These are phyloP conservation scores for Drosophila limbata DNA, from an alignment of 2,888 invertebrate species.

Conservation along the genomic window DNA sequence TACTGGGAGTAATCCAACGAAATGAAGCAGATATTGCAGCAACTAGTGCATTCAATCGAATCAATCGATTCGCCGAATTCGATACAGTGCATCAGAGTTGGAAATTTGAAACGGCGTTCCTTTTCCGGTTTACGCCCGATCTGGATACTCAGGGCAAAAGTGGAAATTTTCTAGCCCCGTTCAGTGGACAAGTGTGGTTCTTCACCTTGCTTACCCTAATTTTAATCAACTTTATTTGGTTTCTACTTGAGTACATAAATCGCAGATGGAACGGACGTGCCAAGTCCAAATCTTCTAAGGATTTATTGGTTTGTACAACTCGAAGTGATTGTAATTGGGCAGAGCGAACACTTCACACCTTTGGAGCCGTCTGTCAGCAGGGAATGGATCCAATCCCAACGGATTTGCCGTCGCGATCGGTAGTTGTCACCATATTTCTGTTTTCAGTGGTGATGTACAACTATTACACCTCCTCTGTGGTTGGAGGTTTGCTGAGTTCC, in stretches of 20 bases:
- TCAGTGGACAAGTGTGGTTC: constrained; percentile 79
- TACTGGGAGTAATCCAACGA: constrained; percentile 80
- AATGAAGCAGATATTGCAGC: constrained; percentile 84
- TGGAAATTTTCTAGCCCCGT: constrained; percentile 83
- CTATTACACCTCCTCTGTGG: constrained; percentile 84
- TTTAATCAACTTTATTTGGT: constrained; percentile 73
- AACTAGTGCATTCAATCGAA: constrained; percentile 81
- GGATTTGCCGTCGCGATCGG: constrained; percentile 70
- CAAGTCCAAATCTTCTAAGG: background rate
- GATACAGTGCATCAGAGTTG: constrained; percentile 84
- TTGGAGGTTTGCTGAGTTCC: constrained; percentile 83
- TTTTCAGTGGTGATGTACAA: constrained; percentile 83
- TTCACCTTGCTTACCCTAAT: constrained; percentile 56
- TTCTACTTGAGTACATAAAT: constrained; percentile 62
- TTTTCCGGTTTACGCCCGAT: constrained; percentile 83
- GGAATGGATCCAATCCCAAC: constrained; percentile 79
- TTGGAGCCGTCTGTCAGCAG: constrained; percentile 83
- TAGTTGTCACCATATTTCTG: constrained; percentile 75
- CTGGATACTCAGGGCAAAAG: constrained; percentile 71
- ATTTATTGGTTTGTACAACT: background rate
- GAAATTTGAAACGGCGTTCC: constrained; percentile 82
- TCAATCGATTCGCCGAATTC: constrained; percentile 82
- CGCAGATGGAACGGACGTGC: constrained; percentile 1
- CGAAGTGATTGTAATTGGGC: constrained; percentile 36
- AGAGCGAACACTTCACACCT: constrained; percentile 63